These are phyloP conservation scores for Heterochromis multidens DNA, from an alignment of 2,113 vertebrate species.

Conservation along the genomic window DNA sequence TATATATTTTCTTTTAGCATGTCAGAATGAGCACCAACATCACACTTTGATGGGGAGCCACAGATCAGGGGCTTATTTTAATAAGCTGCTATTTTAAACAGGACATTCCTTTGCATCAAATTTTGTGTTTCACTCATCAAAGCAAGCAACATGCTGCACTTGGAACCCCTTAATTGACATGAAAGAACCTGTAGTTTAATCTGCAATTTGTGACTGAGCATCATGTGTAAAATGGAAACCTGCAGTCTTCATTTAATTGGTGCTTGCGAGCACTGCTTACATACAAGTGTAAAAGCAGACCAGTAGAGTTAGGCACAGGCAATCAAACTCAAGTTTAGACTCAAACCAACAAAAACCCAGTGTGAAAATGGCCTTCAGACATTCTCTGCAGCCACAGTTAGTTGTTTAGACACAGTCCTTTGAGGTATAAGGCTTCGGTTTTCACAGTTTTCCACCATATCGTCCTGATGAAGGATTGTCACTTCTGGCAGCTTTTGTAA, in stretches of 20 bases:
- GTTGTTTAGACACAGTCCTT: background rate
- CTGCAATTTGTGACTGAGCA: background rate
- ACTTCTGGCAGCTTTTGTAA: constrained; percentile 69
- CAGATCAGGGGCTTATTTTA: too few relatives aligned
- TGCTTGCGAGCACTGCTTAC: background rate
- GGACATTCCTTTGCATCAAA: too few relatives aligned
- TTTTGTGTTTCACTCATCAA: too few relatives aligned
- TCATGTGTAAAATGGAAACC: background rate
- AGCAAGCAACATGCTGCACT: too few relatives aligned
- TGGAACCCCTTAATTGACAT: background rate
- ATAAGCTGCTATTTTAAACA: too few relatives aligned
- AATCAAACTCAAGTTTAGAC: background rate
- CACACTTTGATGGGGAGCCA: too few relatives aligned
- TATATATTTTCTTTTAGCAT: background rate
- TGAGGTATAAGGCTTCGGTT: constrained; percentile 6
- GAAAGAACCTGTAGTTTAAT: background rate
- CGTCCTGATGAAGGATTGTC: constrained; percentile 47
- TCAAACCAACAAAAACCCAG: background rate
- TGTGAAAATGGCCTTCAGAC: constrained; percentile 6
- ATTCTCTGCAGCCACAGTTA: background rate
- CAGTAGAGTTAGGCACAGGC: background rate
- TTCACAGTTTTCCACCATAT: constrained; percentile 27
- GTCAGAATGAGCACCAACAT: too few relatives aligned
- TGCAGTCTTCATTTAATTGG: background rate
- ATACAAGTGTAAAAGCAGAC: background rate